Evolutionary conservation across 2,113 vertebrate species (phyloP), one percentile per base, ranked within the genome.

Genomic region (Nesogale talazaci): DNA sequence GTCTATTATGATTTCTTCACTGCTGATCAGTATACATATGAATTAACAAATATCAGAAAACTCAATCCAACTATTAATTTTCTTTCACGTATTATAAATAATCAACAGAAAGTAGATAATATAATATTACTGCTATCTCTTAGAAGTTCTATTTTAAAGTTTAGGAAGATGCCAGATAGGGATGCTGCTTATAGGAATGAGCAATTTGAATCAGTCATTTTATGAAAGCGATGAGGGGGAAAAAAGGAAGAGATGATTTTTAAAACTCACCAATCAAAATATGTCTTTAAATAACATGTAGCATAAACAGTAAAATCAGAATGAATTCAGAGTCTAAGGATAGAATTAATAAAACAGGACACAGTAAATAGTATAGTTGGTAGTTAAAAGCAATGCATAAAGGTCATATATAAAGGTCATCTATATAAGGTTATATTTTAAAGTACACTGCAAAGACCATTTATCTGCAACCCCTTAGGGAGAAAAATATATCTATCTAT

Each of bases 161-260:
- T 57, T 19, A 38, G 10, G 29, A 79, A 6, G 80, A 90, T 78
- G 89, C 22, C 38, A 93, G 38, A 95, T 72, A 83, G n/a, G 87
- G 57, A 86, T 91, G 59, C n/a, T 92, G 90, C 46, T 69, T 95
- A 93, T 4, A 95, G 90, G 46, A 87, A 57, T 83, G 76, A 61
- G 76, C 88, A 94, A 92, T 93, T 95, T 95, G 81, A 95, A 93
- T 88, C 83, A 91, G 83, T 88, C 67, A 89, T 56, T 86, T 94
- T 65, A 88, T 63, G 31, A n/a, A 88, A 88, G n/a, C 77, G 22
- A 2, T 76, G 40, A 76, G 83, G 38, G 7, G 40, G 83, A 67
- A 92, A 81, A 93, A 81, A 83, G 56, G 25, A 80, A 5, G 4
- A 76, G 77, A 85, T 89, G 83, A 91, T 86, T 61, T 56, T 29